A percentile compares a stretch with the other conserved stretches of the same genome.
Conservation (phyloP, 1,140 invertebrate species). For the Drosophila sp. region DNA sequence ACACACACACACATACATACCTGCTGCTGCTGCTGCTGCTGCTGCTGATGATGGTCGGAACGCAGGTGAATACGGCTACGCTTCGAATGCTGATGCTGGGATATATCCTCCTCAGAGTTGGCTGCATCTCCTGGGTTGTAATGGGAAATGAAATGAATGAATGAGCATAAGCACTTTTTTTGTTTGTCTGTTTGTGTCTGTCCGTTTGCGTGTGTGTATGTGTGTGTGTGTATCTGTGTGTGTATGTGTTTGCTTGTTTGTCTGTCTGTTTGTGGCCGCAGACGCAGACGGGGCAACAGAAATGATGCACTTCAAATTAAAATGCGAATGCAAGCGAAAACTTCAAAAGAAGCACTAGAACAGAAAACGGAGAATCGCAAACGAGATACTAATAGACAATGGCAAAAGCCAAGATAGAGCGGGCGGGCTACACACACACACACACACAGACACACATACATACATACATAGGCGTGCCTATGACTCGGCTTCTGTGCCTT, state of each 20-base stretch:
- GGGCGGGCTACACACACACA: no score
- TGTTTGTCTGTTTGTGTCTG: conserved; percentile 54
- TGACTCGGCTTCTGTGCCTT: background rate
- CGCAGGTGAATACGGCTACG: conserved; percentile 36
- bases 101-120: conserved; percentile 14
- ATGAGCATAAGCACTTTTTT: conserved; percentile 80
- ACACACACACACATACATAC: background rate
- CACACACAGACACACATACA: no score
- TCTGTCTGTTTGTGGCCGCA: conserved; percentile 63
- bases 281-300: conserved; percentile 59
- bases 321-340: conserved; percentile 81
- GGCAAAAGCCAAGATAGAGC: conserved; percentile 48
- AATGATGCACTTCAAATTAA: conserved; percentile 81
- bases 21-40: background rate
- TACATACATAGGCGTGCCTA: background rate
- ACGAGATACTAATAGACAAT: conserved; percentile 81
- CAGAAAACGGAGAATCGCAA: conserved; percentile 80
- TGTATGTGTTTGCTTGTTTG: conserved; percentile 23
- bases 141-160: conserved; percentile 82
- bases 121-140: conserved; percentile 51
- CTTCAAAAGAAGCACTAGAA: conserved; percentile 81
- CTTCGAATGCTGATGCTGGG: conserved; percentile 31
- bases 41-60: background rate
- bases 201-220: conserved; percentile 38
- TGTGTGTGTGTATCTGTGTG: conserved; percentile 14